phyloP scores from a whole-genome alignment of 1,140 invertebrate genomes.

The Drosophila insularis region DNA sequence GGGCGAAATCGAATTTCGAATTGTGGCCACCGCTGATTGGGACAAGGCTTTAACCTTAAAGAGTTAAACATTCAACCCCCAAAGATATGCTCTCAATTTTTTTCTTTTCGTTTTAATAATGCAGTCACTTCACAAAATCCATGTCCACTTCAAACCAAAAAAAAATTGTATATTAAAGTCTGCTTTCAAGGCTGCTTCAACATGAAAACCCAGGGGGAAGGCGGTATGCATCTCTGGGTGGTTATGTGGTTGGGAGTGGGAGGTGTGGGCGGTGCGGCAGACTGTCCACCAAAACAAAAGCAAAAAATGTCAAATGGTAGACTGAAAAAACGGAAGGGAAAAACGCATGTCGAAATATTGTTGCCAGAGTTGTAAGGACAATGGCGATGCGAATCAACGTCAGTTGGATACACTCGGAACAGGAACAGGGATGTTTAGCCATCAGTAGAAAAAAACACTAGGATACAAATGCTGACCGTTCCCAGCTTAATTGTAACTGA shows the following conservation, averaged over 20 bases:
- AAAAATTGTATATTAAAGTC: slow-evolving; percentile 40
- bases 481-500: slow-evolving; percentile 11
- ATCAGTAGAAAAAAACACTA: background rate
- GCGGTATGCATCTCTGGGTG: background rate
- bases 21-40: slow-evolving; percentile 45
- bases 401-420: background rate
- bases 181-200: slow-evolving; percentile 24
- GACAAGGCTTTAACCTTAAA: slow-evolving; percentile 37
- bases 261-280: slow-evolving; percentile 17
- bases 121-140: slow-evolving; percentile 51
- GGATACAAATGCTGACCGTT: slow-evolving; percentile 14
- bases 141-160: slow-evolving; percentile 30
- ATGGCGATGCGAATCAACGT: slow-evolving; percentile 6
- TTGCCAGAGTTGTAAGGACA: slow-evolving; percentile 40
- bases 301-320: slow-evolving; percentile 42
- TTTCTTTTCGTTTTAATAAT: slow-evolving; percentile 46
- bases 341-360: slow-evolving; percentile 47
- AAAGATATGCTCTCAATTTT: slow-evolving; percentile 8
- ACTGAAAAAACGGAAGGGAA: background rate
- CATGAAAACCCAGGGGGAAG: slow-evolving; percentile 33
- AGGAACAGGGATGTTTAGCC: background rate
- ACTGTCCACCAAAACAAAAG: slow-evolving; percentile 57
- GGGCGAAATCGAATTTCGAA: slow-evolving; percentile 57
- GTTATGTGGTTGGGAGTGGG: background rate
- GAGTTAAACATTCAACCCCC: slow-evolving; percentile 44